phyloP scores from a whole-genome alignment of 2,797 vertebrate genomes.

The Schizothorax lantsangensis region DNA sequence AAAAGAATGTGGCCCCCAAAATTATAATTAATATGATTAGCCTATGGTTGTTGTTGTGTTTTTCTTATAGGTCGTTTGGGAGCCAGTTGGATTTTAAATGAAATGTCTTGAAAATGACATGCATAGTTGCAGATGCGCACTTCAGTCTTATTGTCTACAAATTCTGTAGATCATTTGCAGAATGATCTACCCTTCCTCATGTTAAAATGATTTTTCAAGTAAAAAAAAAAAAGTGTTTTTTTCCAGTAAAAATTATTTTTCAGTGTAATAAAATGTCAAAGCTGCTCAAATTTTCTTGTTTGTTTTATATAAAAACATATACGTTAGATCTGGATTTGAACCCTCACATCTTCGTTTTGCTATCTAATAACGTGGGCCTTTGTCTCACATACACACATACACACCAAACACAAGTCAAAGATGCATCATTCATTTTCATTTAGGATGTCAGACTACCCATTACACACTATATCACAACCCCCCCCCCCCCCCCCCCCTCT shows the following conservation, averaged over 20 bases:
- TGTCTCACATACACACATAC: no score
- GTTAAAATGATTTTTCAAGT: neutral
- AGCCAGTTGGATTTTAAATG: neutral
- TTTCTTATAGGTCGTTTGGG: neutral
- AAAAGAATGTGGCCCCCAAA: neutral
- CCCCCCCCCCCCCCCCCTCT: neutral
- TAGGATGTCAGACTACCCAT: neutral
- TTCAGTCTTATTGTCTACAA: neutral
- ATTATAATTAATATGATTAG: neutral
- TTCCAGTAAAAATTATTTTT: no score
- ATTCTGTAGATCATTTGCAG: neutral
- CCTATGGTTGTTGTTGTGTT: neutral
- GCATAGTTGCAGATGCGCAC: neutral
- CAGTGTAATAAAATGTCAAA: neutral
- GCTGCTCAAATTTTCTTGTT: neutral
- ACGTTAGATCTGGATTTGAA: neutral
- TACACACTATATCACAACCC: neutral
- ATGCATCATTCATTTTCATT: constrained; percentile 46
- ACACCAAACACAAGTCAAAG: neutral
- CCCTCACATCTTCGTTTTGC: neutral
- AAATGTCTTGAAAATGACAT: neutral
- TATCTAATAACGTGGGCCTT: neutral
- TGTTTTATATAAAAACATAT: neutral
- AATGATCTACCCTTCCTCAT: neutral
- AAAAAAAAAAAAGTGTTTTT: no score